Percentiles rank a stretch among this genome's conserved stretches.
These are phyloP conservation scores for Dryococelus australis DNA, from an alignment of 2,888 invertebrate genomes.

Conservation along the genomic window DNA sequence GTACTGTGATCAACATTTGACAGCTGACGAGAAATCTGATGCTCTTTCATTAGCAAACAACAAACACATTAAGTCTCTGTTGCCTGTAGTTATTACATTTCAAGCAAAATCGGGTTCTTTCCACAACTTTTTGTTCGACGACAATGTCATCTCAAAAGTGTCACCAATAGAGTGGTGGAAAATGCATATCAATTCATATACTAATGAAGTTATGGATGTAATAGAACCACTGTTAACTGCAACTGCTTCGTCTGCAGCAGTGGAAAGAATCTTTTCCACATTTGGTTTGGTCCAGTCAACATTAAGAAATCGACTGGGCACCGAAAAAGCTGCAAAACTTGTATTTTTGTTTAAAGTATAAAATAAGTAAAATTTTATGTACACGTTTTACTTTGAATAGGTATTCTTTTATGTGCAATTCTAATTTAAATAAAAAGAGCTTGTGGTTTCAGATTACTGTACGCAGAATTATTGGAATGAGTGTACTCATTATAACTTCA, in stretches of 20 bases:
- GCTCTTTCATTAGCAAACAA: not conserved
- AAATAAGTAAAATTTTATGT: not conserved
- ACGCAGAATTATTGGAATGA: not conserved
- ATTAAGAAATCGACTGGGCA: not conserved
- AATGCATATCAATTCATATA: not conserved
- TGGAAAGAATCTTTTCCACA: slow-evolving; percentile 2
- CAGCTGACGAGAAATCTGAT: not conserved
- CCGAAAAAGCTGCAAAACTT: not conserved
- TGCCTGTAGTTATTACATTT: no score
- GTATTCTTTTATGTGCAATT: not conserved
- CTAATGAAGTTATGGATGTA: not conserved
- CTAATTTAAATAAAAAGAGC: not conserved
- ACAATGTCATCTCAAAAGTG: slow-evolving; percentile 1
- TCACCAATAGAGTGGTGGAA: not conserved
- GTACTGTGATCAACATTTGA: not conserved
- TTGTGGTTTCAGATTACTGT: not conserved
- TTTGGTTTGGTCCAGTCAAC: not conserved
- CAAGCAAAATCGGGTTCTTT: no score
- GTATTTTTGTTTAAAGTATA: not conserved
- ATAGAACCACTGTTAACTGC: not conserved
- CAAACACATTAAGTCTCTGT: not conserved
- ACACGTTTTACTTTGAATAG: not conserved
- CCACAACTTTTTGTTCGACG: not conserved
- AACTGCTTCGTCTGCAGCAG: not conserved
- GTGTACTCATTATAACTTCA: not conserved